Evolutionary conservation across 1,140 invertebrate species (phyloP).

Genomic region (Danaus melanippus): DNA sequence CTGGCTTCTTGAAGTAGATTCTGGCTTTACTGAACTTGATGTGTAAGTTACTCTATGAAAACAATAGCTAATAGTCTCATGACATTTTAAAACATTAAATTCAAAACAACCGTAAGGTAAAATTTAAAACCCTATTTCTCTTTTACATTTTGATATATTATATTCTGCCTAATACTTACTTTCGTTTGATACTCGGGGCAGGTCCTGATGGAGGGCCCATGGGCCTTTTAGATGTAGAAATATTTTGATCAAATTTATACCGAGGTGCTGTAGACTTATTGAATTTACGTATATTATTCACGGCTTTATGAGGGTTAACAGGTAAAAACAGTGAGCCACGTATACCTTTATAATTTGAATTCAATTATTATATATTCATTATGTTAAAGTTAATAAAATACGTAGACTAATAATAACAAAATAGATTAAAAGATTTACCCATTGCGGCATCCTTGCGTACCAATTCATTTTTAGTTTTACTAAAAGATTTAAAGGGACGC

Average conservation of each 20-base stretch:
- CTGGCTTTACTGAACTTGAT: slow-evolving; percentile 48
- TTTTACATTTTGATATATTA: no score
- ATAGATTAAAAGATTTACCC: slow-evolving; percentile 29
- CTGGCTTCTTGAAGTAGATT: slow-evolving; percentile 42
- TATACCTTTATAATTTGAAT: slow-evolving; percentile 33
- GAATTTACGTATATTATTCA: slow-evolving; percentile 15
- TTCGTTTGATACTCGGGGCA: slow-evolving; percentile 40
- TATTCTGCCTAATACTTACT: slow-evolving; percentile 22
- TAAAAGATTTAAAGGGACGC: slow-evolving; percentile 19
- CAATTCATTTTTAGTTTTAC: slow-evolving; percentile 38
- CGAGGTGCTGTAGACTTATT: slow-evolving; percentile 22
- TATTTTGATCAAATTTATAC: slow-evolving; percentile 38
- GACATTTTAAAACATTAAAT: not conserved
- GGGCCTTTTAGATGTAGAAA: slow-evolving; percentile 22
- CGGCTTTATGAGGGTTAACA: slow-evolving; percentile 10
- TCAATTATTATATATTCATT: no score
- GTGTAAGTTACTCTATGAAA: slow-evolving; percentile 20
- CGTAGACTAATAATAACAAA: not conserved
- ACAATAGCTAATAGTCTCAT: not conserved
- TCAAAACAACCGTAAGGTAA: no score
- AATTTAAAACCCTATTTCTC: no score
- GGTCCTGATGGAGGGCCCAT: slow-evolving; percentile 51
- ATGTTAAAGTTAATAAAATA: not conserved
- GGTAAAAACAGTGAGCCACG: slow-evolving; percentile 29
- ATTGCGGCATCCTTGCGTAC: slow-evolving; percentile 39